These are phyloP conservation scores for Cuniculus paca DNA, from an alignment of 2,797 vertebrate species.

Conservation along the genomic window DNA sequence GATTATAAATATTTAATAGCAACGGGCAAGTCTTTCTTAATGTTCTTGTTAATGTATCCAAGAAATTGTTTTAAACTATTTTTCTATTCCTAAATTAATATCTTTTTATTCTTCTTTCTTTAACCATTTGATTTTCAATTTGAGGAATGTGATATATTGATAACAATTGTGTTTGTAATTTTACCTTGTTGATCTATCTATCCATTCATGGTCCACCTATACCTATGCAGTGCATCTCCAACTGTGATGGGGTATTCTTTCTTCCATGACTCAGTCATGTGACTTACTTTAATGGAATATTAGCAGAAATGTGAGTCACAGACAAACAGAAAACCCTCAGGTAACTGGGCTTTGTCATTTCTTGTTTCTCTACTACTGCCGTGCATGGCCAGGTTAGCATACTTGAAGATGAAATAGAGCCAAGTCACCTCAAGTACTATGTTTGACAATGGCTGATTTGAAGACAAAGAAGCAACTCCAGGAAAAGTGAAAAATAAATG, in stretches of 20 bases:
- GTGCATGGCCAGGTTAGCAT: no score
- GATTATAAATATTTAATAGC: neutral
- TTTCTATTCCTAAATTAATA: neutral
- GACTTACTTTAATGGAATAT: neutral
- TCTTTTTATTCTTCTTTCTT: neutral
- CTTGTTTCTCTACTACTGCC: neutral
- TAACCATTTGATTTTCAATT: neutral
- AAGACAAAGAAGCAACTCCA: no score
- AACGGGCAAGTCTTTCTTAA: neutral
- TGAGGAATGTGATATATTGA: no score
- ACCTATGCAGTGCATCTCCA: neutral
- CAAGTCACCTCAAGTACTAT: no score
- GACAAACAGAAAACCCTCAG: neutral
- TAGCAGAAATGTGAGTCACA: neutral
- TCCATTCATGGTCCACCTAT: neutral
- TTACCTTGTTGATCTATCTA: neutral
- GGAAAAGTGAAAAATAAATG: no score
- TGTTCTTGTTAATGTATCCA: neutral
- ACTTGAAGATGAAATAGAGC: no score
- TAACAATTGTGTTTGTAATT: neutral
- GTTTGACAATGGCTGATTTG: no score
- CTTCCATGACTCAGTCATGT: neutral
- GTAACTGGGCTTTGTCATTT: neutral
- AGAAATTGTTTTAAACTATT: neutral
- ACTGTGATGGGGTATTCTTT: neutral